Conservation (phyloP, 1,140 invertebrate genomes). For the Drosophila kepulauana region DNA sequence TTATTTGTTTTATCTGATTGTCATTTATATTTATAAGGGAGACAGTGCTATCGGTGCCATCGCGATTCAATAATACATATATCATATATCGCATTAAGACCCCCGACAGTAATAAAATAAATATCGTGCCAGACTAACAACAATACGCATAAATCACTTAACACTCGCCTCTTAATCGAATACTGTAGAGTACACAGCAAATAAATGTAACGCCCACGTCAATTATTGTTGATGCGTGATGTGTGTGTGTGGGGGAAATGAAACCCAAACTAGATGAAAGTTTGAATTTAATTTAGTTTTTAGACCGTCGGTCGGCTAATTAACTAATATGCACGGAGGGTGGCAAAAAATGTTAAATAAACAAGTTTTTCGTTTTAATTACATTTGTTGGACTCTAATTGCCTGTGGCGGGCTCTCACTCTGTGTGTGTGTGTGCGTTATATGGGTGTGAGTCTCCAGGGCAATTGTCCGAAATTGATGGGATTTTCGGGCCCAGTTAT, state of each 20-base stretch:
- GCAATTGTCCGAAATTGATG: conserved; percentile 65
- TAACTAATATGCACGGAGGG: conserved; percentile 51
- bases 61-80: conserved; percentile 32
- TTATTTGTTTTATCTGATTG: conserved; percentile 47
- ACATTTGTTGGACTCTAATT: conserved; percentile 58
- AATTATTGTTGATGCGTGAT: conserved; percentile 11
- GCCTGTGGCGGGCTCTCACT: conserved; percentile 8
- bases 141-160: conserved; percentile 71
- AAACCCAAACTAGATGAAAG: background rate
- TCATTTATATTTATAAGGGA: conserved; percentile 36
- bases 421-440: conserved; percentile 1
- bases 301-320: conserved; percentile 35
- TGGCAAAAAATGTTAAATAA: conserved; percentile 35
- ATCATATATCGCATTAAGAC: conserved; percentile 37
- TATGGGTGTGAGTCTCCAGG: conserved; percentile 19
- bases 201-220: conserved; percentile 43
- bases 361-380: conserved; percentile 52
- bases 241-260: background rate
- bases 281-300: conserved; percentile 26
- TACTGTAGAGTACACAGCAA: background rate
- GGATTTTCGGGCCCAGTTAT: conserved; percentile 38
- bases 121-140: conserved; percentile 58
- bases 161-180: conserved; percentile 54
- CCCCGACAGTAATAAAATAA: conserved; percentile 33
- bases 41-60: conserved; percentile 23